These are phyloP conservation scores for Eucera pruinosa DNA, from an alignment of 2,888 invertebrate species.

Conservation along the genomic window DNA sequence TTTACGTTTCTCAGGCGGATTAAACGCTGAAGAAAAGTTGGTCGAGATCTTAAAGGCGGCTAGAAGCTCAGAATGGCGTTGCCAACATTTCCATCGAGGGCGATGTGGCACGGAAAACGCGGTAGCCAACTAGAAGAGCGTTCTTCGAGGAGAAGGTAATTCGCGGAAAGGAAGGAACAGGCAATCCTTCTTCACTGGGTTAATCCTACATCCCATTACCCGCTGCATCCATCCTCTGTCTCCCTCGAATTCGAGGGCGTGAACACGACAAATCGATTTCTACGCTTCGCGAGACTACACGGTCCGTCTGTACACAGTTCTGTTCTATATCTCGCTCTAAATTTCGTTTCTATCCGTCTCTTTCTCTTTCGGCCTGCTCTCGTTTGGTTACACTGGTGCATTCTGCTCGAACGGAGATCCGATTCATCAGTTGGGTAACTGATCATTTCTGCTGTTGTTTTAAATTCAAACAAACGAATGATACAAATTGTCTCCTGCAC, in stretches of 20 bases:
- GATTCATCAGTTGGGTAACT: slow-evolving; percentile 11
- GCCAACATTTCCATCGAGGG: slow-evolving; percentile 18
- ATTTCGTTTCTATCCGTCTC: background rate
- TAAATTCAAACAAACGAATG: background rate
- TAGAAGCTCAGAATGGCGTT: slow-evolving; percentile 3
- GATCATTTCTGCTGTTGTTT: background rate
- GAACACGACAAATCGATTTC: slow-evolving; percentile 61
- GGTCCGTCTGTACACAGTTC: slow-evolving; percentile 29
- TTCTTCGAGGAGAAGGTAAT: slow-evolving; percentile 25
- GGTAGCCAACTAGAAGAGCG: background rate
- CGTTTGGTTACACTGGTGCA: background rate
- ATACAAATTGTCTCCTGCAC: background rate
- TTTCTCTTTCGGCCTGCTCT: background rate
- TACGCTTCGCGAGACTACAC: slow-evolving; percentile 24
- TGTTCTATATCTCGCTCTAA: slow-evolving; percentile 11
- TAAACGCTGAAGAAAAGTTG: slow-evolving; percentile 10
- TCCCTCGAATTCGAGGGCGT: slow-evolving; percentile 43
- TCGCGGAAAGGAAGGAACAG: slow-evolving; percentile 25
- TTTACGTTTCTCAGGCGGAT: slow-evolving; percentile 11
- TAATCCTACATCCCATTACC: slow-evolving; percentile 54
- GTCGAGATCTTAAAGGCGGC: slow-evolving; percentile 12
- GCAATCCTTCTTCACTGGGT: slow-evolving; percentile 47
- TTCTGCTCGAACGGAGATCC: slow-evolving; percentile 5
- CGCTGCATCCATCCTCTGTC: slow-evolving; percentile 35
- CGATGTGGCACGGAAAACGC: slow-evolving; percentile 3